phyloP scores from a whole-genome alignment of 2,113 vertebrate genomes.

The Butorides virescens region DNA sequence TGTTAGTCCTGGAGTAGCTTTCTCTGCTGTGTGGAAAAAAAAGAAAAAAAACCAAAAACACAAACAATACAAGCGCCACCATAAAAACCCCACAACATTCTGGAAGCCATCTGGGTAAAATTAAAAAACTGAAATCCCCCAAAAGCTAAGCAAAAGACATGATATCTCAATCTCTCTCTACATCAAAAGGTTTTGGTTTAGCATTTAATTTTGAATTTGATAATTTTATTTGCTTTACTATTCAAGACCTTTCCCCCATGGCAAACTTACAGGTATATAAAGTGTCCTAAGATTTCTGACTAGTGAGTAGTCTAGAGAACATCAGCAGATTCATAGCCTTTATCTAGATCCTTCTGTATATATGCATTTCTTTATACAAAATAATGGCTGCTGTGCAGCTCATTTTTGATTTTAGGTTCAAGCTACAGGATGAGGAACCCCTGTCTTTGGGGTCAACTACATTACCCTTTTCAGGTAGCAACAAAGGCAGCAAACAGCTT shows the following conservation, averaged over 20 bases:
- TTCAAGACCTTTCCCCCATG: not conserved
- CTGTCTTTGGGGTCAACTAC: not conserved
- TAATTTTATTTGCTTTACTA: not conserved
- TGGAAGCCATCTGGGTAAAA: not conserved
- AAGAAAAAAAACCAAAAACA: not conserved
- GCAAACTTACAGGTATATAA: not conserved
- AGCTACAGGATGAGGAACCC: not conserved
- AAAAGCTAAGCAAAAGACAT: not conserved
- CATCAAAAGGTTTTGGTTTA: not conserved
- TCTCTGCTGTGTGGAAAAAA: not conserved
- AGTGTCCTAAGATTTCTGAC: not conserved
- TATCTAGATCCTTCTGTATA: not conserved
- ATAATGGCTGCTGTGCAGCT: not conserved
- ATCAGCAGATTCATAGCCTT: not conserved
- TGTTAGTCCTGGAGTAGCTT: not conserved
- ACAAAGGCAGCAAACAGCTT: not conserved
- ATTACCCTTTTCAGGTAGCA: not conserved
- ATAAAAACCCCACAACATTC: not conserved
- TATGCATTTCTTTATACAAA: not conserved
- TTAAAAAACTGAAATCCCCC: not conserved
- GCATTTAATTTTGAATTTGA: not conserved
- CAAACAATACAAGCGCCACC: not conserved
- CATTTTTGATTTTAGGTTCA: not conserved
- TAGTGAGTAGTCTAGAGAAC: not conserved
- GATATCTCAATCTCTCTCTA: not conserved